Base-by-base conservation (phyloP, 2,888 invertebrate genomes). In the Thera britannica region DNA sequence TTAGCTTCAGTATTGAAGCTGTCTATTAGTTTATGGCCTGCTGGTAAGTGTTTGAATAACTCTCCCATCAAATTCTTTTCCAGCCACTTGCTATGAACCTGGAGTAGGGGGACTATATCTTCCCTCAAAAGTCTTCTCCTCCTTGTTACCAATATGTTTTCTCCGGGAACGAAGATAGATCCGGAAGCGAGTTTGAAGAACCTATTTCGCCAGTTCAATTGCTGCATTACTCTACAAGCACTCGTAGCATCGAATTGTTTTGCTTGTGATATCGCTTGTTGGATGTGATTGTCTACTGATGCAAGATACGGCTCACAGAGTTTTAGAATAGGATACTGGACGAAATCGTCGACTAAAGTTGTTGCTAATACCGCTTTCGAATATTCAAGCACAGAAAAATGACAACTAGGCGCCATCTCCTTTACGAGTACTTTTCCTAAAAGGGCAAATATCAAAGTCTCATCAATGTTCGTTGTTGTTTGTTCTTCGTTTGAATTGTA, bases 1-100 rank as follows among this genome's bases (percentile, higher is more conserved):
- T 78, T 68, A 2, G 83, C 62, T 11, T 78, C 74, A 3, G 62
- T 65, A 63, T 79, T 75, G 57, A 87, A 88, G 7, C 78, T 72
- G 3, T 72, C 72, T 3, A 75, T 58, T 4, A 84, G 48, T 58
- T 70, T 68, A 12, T 77, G 67, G 56, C 81, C 79, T 6, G 70
- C 65, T 3, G 82, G 76, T n/a, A 84, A 66, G 11, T 82, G 61
- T 52, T 80, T 82, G 49, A 84, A 85, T 36, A 93, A 68, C 61
- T 81, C 82, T 44, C 82, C 80, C 2, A 96, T 79, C 36, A 95
- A 86, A 85, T 95, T 93, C 81, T 97, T 97, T 23, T 94, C 87
- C 49, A 97, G 83, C 97, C 97, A 97, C 84, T 95, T 96, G 77
- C 95, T 96, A 81, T 97, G 97, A 9, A 97, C 90, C 73, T 95